Evolutionary conservation across 1,140 invertebrate species (phyloP), one percentile per base, ranked within the genome.

Genomic region (Acromyrmex heyeri): DNA sequence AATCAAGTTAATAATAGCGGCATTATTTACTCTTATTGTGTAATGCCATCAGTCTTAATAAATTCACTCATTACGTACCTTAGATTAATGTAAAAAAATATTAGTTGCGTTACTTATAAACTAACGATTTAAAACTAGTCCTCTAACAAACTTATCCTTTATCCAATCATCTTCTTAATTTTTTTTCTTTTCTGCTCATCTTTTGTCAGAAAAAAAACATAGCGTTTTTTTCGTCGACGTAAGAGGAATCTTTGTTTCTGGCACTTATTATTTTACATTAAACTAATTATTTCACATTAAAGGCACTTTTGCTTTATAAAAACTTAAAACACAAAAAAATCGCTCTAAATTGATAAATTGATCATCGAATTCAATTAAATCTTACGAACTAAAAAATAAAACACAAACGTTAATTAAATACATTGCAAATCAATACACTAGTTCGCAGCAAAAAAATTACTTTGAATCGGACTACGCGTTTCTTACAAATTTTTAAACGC

Each of bases 1-100:
- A 34, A 59, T 76, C 10, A n/a, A 18, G 34, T 44, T 18, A 38
- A 18, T 30, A 48, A 78, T 18, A 59, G n/a, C 6, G 8, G 53
- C n/a, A 59, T 14, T 12, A 57, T 27, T 73, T 59, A 64, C 59
- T 18, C 14, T 61, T 30, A 3, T 79, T 62, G 59, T 61, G 24
- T 16, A 73, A 89, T 48, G 76, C 21, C 10, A 82, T 90, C 88
- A 90, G 88, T 90, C 88, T 90, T 89, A 83, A 89, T 48, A 48
- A 72, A 44, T 77, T 85, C 78, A 64, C 85, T 77, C 48, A 53
- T 72, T 24, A 24, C 44, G 53, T 82, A 61, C 12, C 53, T 73
- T 64, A 16, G 5, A 24, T 38, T 10, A 55, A 59, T 77, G 55
- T 79, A 89, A 65, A 78, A 90, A 89, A 89, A 70, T 89, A 53